phyloP scores from a whole-genome alignment of 2,113 vertebrate species.

The Saccopteryx bilineata region DNA sequence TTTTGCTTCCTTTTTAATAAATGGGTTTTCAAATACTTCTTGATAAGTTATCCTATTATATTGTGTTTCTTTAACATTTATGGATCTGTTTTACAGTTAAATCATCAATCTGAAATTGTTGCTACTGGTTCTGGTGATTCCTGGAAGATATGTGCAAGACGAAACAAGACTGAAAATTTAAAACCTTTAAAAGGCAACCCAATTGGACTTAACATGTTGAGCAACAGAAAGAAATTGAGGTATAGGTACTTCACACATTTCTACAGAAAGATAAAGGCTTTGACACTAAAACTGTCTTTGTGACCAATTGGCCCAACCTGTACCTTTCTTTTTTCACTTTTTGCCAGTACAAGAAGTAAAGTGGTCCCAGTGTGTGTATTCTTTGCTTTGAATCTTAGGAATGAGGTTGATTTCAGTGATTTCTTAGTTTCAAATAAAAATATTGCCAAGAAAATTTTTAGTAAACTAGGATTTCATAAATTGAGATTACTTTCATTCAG shows the following conservation, averaged over 20 bases:
- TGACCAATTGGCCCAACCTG: neutral
- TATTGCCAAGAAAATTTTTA: neutral
- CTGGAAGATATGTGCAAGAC: slow-evolving; percentile 92
- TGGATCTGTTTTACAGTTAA: slow-evolving; percentile 84
- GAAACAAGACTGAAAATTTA: slow-evolving; percentile 86
- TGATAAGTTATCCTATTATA: slow-evolving; percentile 10
- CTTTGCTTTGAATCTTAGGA: slow-evolving; percentile 41
- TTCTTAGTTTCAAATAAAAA: slow-evolving; percentile 51
- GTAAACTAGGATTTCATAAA: neutral
- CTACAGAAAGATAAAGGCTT: slow-evolving; percentile 28
- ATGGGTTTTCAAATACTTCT: slow-evolving; percentile 52
- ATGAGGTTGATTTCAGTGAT: slow-evolving; percentile 11
- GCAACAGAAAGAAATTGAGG: slow-evolving; percentile 92
- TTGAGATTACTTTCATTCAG: slow-evolving; percentile 6
- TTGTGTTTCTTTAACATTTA: slow-evolving; percentile 31
- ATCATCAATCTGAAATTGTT: slow-evolving; percentile 88
- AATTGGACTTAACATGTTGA: slow-evolving; percentile 91
- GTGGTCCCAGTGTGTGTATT: neutral
- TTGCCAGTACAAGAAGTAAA: neutral
- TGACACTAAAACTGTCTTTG: slow-evolving; percentile 16
- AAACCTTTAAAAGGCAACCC: slow-evolving; percentile 89
- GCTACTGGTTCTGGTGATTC: slow-evolving; percentile 84
- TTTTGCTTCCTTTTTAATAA: slow-evolving; percentile 6
- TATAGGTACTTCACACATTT: slow-evolving; percentile 75
- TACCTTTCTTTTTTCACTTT: slow-evolving; percentile 47